Percentiles rank a stretch among this genome's conserved stretches.
These are phyloP conservation scores for Busseola fusca DNA, from an alignment of 2,888 invertebrate species.

Conservation along the genomic window DNA sequence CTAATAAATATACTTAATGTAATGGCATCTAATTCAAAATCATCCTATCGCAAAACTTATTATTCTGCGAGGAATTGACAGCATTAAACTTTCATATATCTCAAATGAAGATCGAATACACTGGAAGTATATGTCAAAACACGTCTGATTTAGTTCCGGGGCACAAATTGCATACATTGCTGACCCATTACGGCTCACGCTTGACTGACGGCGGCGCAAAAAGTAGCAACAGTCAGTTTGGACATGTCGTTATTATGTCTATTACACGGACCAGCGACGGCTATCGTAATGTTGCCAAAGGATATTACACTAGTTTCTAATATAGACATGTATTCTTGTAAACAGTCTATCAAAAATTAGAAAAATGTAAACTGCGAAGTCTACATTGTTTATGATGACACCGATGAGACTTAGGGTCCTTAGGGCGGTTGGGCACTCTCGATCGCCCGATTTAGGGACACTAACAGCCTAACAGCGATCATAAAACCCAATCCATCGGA, in stretches of 20 bases:
- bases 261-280: conserved; percentile 55
- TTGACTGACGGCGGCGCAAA: conserved; percentile 49
- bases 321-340: conserved; percentile 15
- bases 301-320: conserved; percentile 42
- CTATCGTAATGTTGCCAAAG: conserved; percentile 49
- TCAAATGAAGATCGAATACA: neutral
- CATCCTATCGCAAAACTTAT: neutral
- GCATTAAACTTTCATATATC: neutral
- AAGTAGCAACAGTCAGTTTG: conserved; percentile 54
- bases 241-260: conserved; percentile 57
- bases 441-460: too few species aligned
- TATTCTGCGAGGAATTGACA: neutral
- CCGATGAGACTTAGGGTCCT: neutral
- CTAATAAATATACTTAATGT: neutral
- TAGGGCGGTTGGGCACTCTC: too few species aligned
- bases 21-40: neutral
- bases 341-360: neutral
- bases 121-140: conserved; percentile 52
- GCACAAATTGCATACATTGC: conserved; percentile 57
- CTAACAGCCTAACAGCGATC: too few species aligned
- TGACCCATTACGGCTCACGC: conserved; percentile 52
- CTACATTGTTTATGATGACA: neutral
- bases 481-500: too few species aligned
- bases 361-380: neutral
- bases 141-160: conserved; percentile 41